Base-by-base conservation (phyloP, 30 jellyfish, hydroid and myxozoan species). In the Aurelia sp. region DNA sequence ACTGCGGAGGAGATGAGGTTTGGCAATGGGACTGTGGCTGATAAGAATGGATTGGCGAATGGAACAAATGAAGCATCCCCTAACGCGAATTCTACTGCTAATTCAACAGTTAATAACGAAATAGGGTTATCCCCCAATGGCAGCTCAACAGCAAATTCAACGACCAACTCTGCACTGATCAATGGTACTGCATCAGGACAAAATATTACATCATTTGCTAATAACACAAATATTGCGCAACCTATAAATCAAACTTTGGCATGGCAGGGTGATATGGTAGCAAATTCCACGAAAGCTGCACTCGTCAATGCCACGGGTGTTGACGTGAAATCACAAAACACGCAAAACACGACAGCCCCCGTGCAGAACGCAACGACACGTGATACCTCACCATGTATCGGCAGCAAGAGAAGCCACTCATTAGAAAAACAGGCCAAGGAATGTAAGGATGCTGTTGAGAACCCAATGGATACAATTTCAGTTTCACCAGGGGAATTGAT, bases 401-500 rank as follows among this genome's bases (percentile, higher is more conserved):
- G 92, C 21, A 18, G 30, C 53, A 67, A 70, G 66, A 31, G 87
- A 16, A 70, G 83, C 8, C 66, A 86, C 41, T 22, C 78, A 0
- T 44, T 69, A 13, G 83, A 47, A 60, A 71, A 23, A 20, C 62
- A 67, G 11, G 52, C n/a, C 3, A 10, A 47, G 6, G 90, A 23
- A 3, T 86, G 90, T 71, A 15, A 48, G 53, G n/a, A 35, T 44
- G 81, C 50, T 4, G 8, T 17, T 31, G 71, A 63, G 7, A 19
- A 77, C 64, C 67, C 68, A 68, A 55, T 57, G 87, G 91, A 81
- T 3, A 88, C 96, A 2, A 21, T 89, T 6, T 71, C 95, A 31
- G 82, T 94, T 41, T 76, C 97, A 20, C 97, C 99, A 17, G 92
- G 82, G 6, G 96, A 86, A 70, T 72, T 94, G 12, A 81, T 94